Evolutionary conservation across 2,797 vertebrate genomes (phyloP), one percentile per base, ranked within the genome.

Genomic region (Neoniphon sammara): DNA sequence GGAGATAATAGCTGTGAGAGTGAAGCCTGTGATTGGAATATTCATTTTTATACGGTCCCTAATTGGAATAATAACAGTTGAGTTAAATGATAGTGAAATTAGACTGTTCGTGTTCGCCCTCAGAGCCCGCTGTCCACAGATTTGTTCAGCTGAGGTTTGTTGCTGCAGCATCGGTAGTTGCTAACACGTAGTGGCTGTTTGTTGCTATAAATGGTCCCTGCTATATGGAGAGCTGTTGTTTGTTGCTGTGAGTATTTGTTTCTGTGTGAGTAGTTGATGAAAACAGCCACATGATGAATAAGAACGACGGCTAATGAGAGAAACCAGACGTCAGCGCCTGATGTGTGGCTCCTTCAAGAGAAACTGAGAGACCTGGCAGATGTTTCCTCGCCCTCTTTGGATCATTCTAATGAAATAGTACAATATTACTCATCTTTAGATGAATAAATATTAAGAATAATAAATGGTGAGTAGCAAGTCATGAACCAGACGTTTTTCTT

Each of bases 401-500:
- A 47, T 47, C 7, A 47, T 18, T 18, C 14, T 18, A 47, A 10
- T 10, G 9, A 8, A 9, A 2, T 10, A 9, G 8, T 1, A 1
- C n/a, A n/a, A n/a, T n/a, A n/a, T n/a, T n/a, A n/a, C n/a, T n/a
- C n/a, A n/a, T n/a, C 58, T 81, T 77, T 52, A 55, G 67, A 15
- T 72, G 60, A 70, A 49, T 75, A 73, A 78, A 73, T 39, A 39
- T 39, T 39, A 27, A 1, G 52, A 7, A 27, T 70, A 54, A 63
- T 66, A 39, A 78, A 81, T 57, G 27, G 23, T 65, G 59, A 68
- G 66, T 5, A 11, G 20, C 6, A 21, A 71, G 49, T 61, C 1
- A 5, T 72, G 65, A 78, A 58, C 18, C 52, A 66, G 65, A 8
- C 42, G 8, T 62, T 58, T 80, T 65, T 57, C 31, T 63, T 80